Evolutionary conservation across 1,140 invertebrate species (phyloP).

Genomic region (Drosophila azteca): DNA sequence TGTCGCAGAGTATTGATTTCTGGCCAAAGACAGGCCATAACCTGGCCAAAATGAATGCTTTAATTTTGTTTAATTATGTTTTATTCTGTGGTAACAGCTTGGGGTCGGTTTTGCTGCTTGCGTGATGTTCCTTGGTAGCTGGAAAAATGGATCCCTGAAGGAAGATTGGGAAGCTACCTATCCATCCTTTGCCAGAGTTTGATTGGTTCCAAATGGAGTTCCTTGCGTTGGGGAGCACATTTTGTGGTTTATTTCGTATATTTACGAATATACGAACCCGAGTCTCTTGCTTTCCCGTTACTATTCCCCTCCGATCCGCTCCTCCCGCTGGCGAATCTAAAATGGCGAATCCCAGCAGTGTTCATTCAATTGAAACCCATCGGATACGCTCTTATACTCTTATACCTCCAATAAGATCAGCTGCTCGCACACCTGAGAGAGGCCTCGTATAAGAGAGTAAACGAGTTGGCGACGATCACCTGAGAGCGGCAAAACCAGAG

Average conservation of each 20-base stretch:
- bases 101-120: slow-evolving; percentile 24
- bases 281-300: background rate
- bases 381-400: slow-evolving; percentile 38
- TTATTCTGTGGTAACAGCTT: slow-evolving; percentile 14
- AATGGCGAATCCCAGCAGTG: slow-evolving; percentile 65
- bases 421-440: slow-evolving; percentile 47
- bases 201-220: background rate
- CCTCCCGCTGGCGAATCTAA: slow-evolving; percentile 52
- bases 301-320: slow-evolving; percentile 12
- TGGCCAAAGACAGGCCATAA: slow-evolving; percentile 35
- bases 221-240: too few relatives aligned
- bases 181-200: too few relatives aligned
- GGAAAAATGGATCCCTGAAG: slow-evolving; percentile 14
- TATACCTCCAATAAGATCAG: slow-evolving; percentile 71
- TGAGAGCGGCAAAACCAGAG: slow-evolving; percentile 8
- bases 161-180: background rate
- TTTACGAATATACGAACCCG: too few relatives aligned
- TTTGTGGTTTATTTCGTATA: background rate
- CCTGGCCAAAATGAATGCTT: slow-evolving; percentile 46
- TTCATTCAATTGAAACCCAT: slow-evolving; percentile 45
- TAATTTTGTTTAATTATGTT: slow-evolving; percentile 56
- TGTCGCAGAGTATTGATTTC: slow-evolving; percentile 52
- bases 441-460: slow-evolving; percentile 26
- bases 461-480: slow-evolving; percentile 18
- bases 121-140: slow-evolving; percentile 11